phyloP scores from a whole-genome alignment of 2,113 vertebrate genomes.

The Isurus oxyrinchus region DNA sequence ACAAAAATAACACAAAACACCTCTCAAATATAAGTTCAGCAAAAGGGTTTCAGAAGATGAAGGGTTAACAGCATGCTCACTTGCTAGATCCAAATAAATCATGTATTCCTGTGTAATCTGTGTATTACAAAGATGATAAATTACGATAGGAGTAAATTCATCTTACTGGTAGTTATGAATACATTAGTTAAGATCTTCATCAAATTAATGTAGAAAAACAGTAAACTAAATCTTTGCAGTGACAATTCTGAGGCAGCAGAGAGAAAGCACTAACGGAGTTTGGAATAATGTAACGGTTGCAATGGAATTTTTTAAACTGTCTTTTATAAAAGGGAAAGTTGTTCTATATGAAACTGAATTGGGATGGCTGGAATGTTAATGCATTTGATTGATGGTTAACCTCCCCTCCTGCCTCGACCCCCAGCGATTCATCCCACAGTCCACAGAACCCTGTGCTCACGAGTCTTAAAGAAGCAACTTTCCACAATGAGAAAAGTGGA shows the following conservation, averaged over 20 bases:
- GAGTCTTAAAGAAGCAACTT: neutral
- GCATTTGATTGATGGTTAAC: neutral
- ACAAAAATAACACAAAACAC: neutral
- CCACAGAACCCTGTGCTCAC: neutral
- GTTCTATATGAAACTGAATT: neutral
- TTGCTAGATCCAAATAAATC: constrained; percentile 18
- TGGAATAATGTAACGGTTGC: neutral
- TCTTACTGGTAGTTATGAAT: constrained; percentile 36
- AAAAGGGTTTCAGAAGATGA: neutral
- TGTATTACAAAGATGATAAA: constrained; percentile 31
- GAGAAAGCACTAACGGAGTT: neutral
- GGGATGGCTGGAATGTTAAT: neutral
- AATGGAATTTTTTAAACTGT: constrained; percentile 16
- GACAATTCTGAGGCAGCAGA: neutral
- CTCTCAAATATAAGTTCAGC: neutral
- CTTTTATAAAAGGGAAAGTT: neutral
- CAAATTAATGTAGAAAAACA: constrained; percentile 36
- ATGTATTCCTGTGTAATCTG: constrained; percentile 31
- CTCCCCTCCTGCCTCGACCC: neutral
- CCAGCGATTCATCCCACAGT: neutral
- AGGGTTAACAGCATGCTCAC: constrained; percentile 16
- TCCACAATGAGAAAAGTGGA: too few species aligned
- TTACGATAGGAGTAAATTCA: constrained; percentile 33
- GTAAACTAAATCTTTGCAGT: constrained; percentile 33
- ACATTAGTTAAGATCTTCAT: constrained; percentile 37